Evolutionary conservation across 64 coral and sea anemone genomes (phyloP), one percentile per base, ranked within the genome.

Genomic region (Stichodactyla mertensii): DNA sequence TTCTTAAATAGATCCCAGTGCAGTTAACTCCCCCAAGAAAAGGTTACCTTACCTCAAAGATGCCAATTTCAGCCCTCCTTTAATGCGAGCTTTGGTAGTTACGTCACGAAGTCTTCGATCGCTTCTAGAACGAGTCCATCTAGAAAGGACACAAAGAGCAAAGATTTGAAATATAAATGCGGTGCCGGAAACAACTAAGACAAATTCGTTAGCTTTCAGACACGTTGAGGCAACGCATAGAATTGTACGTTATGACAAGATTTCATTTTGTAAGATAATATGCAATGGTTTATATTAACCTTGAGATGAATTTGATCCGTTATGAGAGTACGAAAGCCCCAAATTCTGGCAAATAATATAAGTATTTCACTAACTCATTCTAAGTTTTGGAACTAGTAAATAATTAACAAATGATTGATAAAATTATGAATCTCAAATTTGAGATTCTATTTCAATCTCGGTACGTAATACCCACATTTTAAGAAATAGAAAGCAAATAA

Each of bases 331-430:
- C 26, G 69, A 31, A 74, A 74, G 69, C 27, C 69, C 22, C 69
- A 74, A 74, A 74, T n/a, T 66, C 7, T n/a, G 22, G 24, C 69
- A 74, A 74, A 74, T 12, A 27, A 10, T 11, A 12, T 14, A 71
- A 74, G 26, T 74, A 74, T n/a, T 74, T 74, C 23, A 27, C 69
- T 31, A 74, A 23, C 69, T 69, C 19, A n/a, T 69, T 69, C 64
- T 74, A 74, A 74, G 69, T 74, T 74, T 74, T 74, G 22, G 56
- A 58, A 58, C 56, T 58, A 58, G 56, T 58, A 15, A 74, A 74
- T 74, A 74, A 74, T 74, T 74, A 31, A 74, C n/a, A 23, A n/a
- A 9, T 6, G 24, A n/a, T 26, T 9, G 8, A 31, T 74, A 27
- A 3, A 11, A 27, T 26, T 74, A 28, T 8, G 24, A 23, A 1